Evolutionary conservation across 2,113 vertebrate genomes (phyloP).

Genomic region (Taurulus bubalis): DNA sequence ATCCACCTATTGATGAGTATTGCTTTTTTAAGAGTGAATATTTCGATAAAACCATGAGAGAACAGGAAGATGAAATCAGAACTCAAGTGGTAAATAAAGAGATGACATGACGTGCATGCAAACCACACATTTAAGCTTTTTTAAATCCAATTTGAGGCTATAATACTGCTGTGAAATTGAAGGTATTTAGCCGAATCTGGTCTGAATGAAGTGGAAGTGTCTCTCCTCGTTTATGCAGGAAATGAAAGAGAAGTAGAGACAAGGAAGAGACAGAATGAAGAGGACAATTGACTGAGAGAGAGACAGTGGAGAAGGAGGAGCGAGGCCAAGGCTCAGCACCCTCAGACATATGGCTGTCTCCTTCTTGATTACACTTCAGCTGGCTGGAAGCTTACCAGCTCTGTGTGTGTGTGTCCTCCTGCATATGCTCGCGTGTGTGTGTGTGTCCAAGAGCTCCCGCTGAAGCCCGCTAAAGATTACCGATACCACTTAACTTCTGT

Average conservation of each 20-base stretch:
- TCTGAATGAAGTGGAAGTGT: neutral
- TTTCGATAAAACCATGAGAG: neutral
- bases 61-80: neutral
- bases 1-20: neutral
- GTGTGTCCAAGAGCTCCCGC: conserved; percentile 57
- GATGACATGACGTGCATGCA: neutral
- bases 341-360: conserved; percentile 81
- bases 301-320: conserved; percentile 46
- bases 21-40: neutral
- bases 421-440: conserved; percentile 59
- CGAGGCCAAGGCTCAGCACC: conserved; percentile 73
- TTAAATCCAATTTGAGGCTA: neutral
- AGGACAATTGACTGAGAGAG: conserved; percentile 10
- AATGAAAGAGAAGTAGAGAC: neutral
- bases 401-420: conserved; percentile 55
- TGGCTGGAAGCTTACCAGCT: conserved; percentile 82
- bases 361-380: conserved; percentile 83
- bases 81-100: neutral
- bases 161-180: neutral
- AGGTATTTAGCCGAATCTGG: neutral
- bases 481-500: conserved; percentile 53
- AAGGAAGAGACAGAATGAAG: neutral
- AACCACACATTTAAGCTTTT: too few species aligned
- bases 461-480: conserved; percentile 66
- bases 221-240: neutral